Evolutionary conservation across 2,113 vertebrate species (phyloP).

Genomic region (Conger conger): DNA sequence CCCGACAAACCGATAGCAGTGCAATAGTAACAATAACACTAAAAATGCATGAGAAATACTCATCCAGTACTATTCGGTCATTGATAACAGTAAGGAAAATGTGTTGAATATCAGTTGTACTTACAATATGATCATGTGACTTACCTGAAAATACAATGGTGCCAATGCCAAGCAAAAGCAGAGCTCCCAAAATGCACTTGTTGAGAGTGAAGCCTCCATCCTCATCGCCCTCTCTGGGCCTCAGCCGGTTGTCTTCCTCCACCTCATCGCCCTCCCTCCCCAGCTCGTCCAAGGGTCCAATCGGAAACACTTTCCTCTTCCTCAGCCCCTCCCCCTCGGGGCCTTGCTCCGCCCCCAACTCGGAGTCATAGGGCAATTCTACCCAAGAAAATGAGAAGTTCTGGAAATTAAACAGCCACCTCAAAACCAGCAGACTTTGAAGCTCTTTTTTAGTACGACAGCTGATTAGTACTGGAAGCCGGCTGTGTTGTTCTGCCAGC

Average conservation of each 20-base stretch:
- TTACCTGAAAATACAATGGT: slow-evolving; percentile 80
- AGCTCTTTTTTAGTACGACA: background rate
- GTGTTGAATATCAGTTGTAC: background rate
- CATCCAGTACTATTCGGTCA: background rate
- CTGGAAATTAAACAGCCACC: background rate
- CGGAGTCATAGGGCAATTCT: slow-evolving; percentile 41
- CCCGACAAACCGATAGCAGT: background rate
- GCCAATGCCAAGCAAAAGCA: slow-evolving; percentile 79
- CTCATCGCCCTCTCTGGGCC: slow-evolving; percentile 47
- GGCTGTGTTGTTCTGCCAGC: background rate
- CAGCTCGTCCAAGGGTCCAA: slow-evolving; percentile 57
- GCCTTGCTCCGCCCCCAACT: slow-evolving; percentile 40
- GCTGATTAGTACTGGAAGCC: background rate
- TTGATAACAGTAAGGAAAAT: background rate
- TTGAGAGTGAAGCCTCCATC: slow-evolving; percentile 69
- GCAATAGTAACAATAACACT: background rate
- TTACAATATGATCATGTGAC: slow-evolving; percentile 30
- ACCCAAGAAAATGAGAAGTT: background rate
- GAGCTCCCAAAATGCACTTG: slow-evolving; percentile 74
- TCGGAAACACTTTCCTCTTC: slow-evolving; percentile 55
- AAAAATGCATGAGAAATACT: background rate
- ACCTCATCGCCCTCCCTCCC: slow-evolving; percentile 59
- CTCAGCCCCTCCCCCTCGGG: slow-evolving; percentile 50
- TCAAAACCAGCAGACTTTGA: background rate
- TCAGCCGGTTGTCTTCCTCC: slow-evolving; percentile 66